These are phyloP conservation scores for Syrmaticus mikado DNA, from an alignment of 2,113 vertebrate genomes.

Conservation along the genomic window DNA sequence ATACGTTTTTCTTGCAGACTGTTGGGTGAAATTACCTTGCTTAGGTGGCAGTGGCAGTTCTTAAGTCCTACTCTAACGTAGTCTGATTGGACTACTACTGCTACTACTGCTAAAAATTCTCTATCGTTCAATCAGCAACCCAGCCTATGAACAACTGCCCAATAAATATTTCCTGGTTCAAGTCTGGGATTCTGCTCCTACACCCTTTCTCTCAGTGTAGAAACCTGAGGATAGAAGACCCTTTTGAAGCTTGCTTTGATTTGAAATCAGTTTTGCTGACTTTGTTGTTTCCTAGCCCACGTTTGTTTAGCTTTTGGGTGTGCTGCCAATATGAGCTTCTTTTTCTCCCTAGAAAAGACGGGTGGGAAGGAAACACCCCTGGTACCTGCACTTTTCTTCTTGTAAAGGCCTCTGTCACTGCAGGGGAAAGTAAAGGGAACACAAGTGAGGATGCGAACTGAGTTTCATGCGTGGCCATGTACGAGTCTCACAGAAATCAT, in stretches of 20 bases:
- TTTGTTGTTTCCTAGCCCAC: background rate
- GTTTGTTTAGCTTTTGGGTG: background rate
- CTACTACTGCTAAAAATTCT: background rate
- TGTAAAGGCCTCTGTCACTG: background rate
- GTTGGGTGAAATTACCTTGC: background rate
- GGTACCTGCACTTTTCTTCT: background rate
- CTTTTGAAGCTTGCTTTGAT: background rate
- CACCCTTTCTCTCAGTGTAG: background rate
- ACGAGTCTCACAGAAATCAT: background rate
- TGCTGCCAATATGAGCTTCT: background rate
- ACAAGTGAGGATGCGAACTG: background rate
- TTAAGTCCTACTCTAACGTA: background rate
- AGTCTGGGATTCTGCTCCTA: background rate
- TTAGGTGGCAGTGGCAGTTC: background rate
- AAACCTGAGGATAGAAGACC: background rate
- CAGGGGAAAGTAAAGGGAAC: background rate
- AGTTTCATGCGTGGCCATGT: rapidly evolving
- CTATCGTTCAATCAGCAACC: background rate
- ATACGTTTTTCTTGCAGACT: background rate
- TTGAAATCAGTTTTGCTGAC: background rate
- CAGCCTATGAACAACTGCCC: background rate
- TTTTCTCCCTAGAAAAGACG: background rate
- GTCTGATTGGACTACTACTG: background rate
- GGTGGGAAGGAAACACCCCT: background rate
- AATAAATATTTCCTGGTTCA: background rate